Evolutionary conservation across 1,140 invertebrate species (phyloP).

Genomic region (Papilio polyxenes): DNA sequence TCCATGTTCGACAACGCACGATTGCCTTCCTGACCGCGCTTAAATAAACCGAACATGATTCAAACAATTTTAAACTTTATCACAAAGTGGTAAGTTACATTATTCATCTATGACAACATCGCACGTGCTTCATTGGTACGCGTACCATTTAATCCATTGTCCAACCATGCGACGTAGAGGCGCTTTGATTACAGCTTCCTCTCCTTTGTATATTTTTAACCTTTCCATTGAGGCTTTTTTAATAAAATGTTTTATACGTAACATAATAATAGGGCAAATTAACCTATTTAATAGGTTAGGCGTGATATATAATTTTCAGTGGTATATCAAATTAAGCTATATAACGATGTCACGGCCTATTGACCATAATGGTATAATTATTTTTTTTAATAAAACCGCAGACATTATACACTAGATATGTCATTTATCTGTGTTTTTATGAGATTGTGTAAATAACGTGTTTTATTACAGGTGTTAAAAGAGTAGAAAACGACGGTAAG

Average conservation of each 20-base stretch:
- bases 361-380: no score
- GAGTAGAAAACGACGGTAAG: no score
- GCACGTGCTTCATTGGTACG: constrained; percentile 52
- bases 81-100: background rate
- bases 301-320: constrained; percentile 19
- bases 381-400: no score
- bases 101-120: background rate
- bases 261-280: constrained; percentile 57
- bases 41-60: constrained; percentile 9
- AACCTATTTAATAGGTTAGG: constrained; percentile 17
- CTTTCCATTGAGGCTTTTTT: constrained; percentile 62
- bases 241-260: constrained; percentile 51
- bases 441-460: no score
- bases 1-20: constrained; percentile 25
- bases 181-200: constrained; percentile 75
- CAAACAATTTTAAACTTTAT: constrained; percentile 17
- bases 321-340: background rate
- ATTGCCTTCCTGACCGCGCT: constrained; percentile 24
- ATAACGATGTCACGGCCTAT: no score
- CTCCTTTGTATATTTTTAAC: constrained; percentile 74
- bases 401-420: no score
- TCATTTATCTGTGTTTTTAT: no score
- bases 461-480: no score
- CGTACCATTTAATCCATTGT: constrained; percentile 70
- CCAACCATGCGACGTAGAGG: constrained; percentile 66